Evolutionary conservation across 2,888 invertebrate genomes (phyloP), one percentile per base, ranked within the genome.

Genomic region (Stenurella melanura): DNA sequence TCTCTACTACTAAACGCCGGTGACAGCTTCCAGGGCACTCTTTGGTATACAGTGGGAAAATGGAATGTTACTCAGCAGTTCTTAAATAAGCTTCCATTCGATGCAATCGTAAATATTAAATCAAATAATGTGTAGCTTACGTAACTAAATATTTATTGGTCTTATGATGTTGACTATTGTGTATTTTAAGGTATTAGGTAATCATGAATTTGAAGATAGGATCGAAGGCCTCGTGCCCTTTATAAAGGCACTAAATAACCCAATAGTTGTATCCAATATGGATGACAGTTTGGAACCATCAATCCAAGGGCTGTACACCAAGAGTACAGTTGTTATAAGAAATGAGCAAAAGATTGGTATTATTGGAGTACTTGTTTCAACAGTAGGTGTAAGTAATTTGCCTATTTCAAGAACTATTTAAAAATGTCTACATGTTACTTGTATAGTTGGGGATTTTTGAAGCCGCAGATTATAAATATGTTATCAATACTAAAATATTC

Each of bases 121-220:
- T n/a, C 19, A 38, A 17, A 4, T 6, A 26, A 26, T 26, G 26
- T n/a, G n/a, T n/a, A 6, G 26, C 26, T 26, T 26, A 26, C 26
- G 6, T 26, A 38, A 64, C 6, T 26, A 26, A 26, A 26, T 26
- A 26, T 26, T 26, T 26, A 6, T 26, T 26, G 6, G 9, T 42
- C 11, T 42, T 42, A 12, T 3, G 12, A 42, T 42, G 15, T 11
- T 42, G 42, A 42, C 42, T 42, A 12, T 12, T 7, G 42, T 42
- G 7, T 34, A 75, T 66, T 86, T 82, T 17, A 86, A 96, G 96
- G 95, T 95, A 0, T 87, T 96, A 9, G 96, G 97, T 0, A 96
- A 96, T 88, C 96, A 97, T 85, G 97, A 97, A 88, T 97, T 97
- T 85, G 97, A 97, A 86, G 92, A 95, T 83, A 93, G 92, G 1